Evolutionary conservation across 2,888 invertebrate species (phyloP), one percentile per base, ranked within the genome.

Genomic region (Eretmocerus hayati): DNA sequence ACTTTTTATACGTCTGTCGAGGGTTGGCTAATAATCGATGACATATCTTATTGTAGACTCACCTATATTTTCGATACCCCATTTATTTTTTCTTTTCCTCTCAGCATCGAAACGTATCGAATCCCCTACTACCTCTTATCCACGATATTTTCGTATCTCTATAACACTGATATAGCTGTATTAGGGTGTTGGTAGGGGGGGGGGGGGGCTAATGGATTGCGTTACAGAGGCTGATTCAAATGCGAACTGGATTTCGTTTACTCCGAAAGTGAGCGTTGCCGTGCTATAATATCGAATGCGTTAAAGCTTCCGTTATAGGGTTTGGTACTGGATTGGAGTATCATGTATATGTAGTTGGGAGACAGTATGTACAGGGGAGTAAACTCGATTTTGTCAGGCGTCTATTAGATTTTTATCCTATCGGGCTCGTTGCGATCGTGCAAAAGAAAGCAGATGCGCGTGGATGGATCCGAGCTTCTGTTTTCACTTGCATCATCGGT

Each of bases 141-240:
- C n/a, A n/a, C n/a, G n/a, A n/a, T n/a, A n/a, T n/a, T n/a, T n/a
- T n/a, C n/a, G n/a, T n/a, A n/a, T n/a, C n/a, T n/a, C n/a, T n/a
- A n/a, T n/a, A n/a, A n/a, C n/a, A n/a, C n/a, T n/a, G n/a, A n/a
- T n/a, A n/a, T n/a, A n/a, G n/a, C n/a, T n/a, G n/a, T n/a, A n/a
- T n/a, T 40, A 47, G 64, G 63, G 64, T 64, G 69, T 68, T 68
- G 68, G 67, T 66, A 68, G 67, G 69, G 69, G 67, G 67, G 69
- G 69, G 67, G 63, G 57, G 60, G 54, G 26, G 15, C 68, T 69
- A 70, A 70, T 70, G 69, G 70, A 70, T 70, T 69, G 64, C 63
- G 66, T 70, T 68, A 70, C 63, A 53, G 62, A 5, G 40, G 62
- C 64, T 70, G 66, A 70, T 70, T 69, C 69, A 68, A 67, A 69